Base-by-base conservation (phyloP, 2,888 invertebrate species). In the Eilema depressum region DNA sequence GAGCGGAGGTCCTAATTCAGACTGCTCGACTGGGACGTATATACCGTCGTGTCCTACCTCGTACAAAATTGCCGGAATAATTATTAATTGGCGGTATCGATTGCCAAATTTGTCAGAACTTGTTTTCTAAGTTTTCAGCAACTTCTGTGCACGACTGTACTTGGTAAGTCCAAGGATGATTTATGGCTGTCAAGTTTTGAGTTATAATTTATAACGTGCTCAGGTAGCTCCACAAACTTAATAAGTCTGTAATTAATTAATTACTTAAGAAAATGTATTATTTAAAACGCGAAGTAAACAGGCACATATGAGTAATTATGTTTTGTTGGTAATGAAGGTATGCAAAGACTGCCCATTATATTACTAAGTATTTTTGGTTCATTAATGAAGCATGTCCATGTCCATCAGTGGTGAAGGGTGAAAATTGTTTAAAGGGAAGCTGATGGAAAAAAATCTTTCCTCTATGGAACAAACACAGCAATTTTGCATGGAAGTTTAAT, bases 191-290 rank as follows among this genome's bases (percentile, higher is more conserved):
- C 67, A 74, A 83, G 75, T 61, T 73, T 41, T 60, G 74, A 77
- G 74, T 75, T 72, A 77, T 78, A 79, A 78, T 79, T 80, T 79
- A 79, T 75, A 72, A 76, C 76, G 70, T 73, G 80, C 79, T 69
- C 75, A 77, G 77, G 68, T 71, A 68, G 64, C 63, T 70, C 68
- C 68, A 75, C 68, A 67, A 77, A 79, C 75, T 78, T 47, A 79
- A 77, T 77, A 77, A 79, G 74, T 73, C 70, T 69, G 72, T 75
- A 76, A 83, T 83, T 83, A 80, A 85, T 85, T 80, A 85, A 81
- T 82, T 77, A 77, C 76, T 77, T 79, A 69, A 77, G 77, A 74
- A 73, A 72, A 68, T 47, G 61, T 41, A 20, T 26, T 20, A 33
- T 37, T n/a, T 33, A 14, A 68, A 60, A 53, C 10, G 53, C n/a